Percentiles rank a stretch among this genome's conserved stretches.
Conservation (phyloP, 2,113 vertebrate genomes). For the Anguilla japonica region DNA sequence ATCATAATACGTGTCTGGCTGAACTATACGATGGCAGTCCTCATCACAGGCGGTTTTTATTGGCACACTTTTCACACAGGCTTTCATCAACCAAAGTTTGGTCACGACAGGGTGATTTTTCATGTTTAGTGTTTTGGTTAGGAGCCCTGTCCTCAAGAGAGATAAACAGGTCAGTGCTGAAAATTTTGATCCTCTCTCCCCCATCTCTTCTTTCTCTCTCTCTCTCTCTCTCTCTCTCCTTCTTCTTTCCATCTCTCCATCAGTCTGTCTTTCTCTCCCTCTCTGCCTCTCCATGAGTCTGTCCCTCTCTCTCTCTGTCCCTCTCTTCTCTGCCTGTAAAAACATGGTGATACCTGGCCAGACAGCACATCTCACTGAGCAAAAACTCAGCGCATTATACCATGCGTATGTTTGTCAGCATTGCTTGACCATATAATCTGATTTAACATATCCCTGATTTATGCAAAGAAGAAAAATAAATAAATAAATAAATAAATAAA, state of each 20-base stretch:
- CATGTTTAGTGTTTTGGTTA: not conserved
- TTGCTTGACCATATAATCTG: no score
- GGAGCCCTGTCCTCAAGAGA: not conserved
- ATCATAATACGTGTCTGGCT: not conserved
- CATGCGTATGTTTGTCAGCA: no score
- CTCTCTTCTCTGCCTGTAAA: not conserved
- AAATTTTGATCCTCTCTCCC: not conserved
- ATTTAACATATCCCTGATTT: not conserved
- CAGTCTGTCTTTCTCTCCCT: not conserved
- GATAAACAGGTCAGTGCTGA: not conserved
- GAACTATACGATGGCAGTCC: not conserved
- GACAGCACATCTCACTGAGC: conserved; percentile 2
- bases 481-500: no score
- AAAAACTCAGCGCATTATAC: not conserved
- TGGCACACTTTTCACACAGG: not conserved
- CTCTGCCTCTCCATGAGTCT: not conserved
- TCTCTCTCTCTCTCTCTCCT: no score
- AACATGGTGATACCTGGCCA: not conserved
- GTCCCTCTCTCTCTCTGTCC: not conserved
- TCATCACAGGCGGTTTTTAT: not conserved
- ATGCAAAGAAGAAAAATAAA: not conserved
- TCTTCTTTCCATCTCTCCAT: not conserved
- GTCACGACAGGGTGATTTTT: not conserved
- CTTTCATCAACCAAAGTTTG: not conserved
- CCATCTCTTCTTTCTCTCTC: no score